phyloP scores from a whole-genome alignment of 2,113 vertebrate genomes.

The Nannospalax galili region DNA sequence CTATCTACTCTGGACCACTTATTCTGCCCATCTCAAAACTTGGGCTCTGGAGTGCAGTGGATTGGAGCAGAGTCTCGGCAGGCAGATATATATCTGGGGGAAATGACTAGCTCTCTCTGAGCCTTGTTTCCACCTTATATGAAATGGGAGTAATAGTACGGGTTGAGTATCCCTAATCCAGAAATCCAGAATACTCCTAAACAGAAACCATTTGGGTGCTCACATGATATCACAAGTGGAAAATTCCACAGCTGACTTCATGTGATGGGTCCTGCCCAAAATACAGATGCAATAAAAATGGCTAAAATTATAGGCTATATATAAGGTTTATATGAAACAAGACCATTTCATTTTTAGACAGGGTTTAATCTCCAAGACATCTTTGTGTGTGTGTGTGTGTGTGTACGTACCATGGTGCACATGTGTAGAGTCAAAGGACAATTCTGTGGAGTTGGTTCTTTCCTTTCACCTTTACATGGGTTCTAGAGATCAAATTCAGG shows the following conservation, averaged over 20 bases:
- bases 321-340: background rate
- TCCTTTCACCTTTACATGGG: background rate
- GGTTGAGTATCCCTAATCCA: background rate
- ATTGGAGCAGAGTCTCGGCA: background rate
- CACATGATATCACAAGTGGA: background rate
- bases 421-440: background rate
- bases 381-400: background rate
- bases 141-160: background rate
- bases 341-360: background rate
- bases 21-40: background rate
- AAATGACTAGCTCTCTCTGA: background rate
- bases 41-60: background rate
- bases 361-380: background rate
- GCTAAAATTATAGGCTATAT: background rate
- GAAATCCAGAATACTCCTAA: background rate
- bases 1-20: rapidly evolving
- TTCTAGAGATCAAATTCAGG: background rate
- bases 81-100: background rate
- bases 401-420: background rate
- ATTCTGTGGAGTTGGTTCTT: background rate
- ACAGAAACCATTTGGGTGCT: background rate
- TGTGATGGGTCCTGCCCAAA: background rate
- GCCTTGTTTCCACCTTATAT: background rate
- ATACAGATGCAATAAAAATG: background rate
- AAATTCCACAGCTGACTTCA: background rate